Evolutionary conservation across 2,888 invertebrate genomes (phyloP), one percentile per base, ranked within the genome.

Genomic region (Acronicta alni): DNA sequence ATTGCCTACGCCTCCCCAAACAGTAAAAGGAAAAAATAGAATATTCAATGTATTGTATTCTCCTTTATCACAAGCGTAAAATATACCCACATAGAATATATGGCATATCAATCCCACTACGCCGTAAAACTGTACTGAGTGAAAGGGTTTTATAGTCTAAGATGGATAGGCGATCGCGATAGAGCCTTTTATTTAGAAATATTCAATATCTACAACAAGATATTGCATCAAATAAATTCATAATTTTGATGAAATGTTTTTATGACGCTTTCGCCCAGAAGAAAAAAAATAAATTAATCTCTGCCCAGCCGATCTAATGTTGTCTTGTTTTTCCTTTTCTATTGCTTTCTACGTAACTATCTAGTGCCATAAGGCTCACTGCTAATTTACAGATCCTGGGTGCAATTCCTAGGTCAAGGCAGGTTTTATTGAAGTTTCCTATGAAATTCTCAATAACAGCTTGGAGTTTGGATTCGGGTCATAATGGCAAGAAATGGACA

Each of bases 171-270:
- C 32, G 17, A 66, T 52, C 39, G 38, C 39, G 52, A 61, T 67
- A 51, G 30, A 8, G 5, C 8, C 32, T 20, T 46, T 49, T 15
- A 30, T 51, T 46, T n/a, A 41, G 30, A 67, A 66, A 67, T 66
- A 66, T 67, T 67, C 68, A 67, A 66, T 66, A 67, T 46, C 32
- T 35, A 45, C 26, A 18, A 26, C 32, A 60, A 41, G 60, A 49
- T 30, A 67, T 53, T 23, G 44, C 18, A 8, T 41, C 26, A 10
- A 12, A 38, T 37, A 39, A 37, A 48, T 17, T 32, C 45, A 43
- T 51, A 57, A 66, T 46, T 23, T 51, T 26, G 32, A 57, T 49
- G 39, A 32, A 42, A 46, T 17, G 26, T 41, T 47, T 42, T 55
- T 43, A 54, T 44, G 10, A 6, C 5, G 16, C 47, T 47, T 35